phyloP scores from a whole-genome alignment of 2,797 vertebrate genomes.

The Atherinosoma microstoma region DNA sequence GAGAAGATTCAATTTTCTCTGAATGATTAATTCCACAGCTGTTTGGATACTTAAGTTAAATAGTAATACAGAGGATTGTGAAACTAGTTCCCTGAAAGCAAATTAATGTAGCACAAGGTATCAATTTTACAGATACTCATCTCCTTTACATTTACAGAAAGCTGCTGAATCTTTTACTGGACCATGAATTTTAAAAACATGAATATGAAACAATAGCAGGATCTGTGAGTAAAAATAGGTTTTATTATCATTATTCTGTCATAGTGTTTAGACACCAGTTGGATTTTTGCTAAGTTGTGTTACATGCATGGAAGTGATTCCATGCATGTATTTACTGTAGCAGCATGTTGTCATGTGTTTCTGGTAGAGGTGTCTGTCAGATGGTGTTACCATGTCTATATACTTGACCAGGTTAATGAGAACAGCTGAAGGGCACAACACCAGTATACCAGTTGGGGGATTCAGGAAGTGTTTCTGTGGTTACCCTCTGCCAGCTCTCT shows the following conservation, averaged over 20 bases:
- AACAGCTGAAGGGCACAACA: constrained; percentile 50
- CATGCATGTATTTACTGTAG: neutral
- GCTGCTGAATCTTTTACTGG: neutral
- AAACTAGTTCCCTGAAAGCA: neutral
- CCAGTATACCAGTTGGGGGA: constrained; percentile 25
- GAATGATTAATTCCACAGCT: neutral
- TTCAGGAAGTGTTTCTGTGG: constrained; percentile 55
- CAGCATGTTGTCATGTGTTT: neutral
- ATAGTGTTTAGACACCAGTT: neutral
- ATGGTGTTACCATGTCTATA: constrained; percentile 35
- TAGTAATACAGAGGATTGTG: neutral
- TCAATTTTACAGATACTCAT: neutral
- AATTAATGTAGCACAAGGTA: neutral
- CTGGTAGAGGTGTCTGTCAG: constrained; percentile 22
- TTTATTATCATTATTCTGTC: neutral
- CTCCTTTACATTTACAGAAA: constrained; percentile 9
- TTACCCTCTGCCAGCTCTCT: constrained; percentile 58
- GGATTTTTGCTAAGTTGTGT: neutral
- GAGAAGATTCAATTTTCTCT: neutral
- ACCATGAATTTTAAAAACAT: neutral
- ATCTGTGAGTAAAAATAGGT: neutral
- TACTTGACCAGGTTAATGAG: constrained; percentile 65
- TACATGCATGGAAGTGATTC: neutral
- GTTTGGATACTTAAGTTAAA: neutral
- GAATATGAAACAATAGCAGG: neutral